These are phyloP conservation scores for Galerucella nymphaeae DNA, from an alignment of 2,888 invertebrate species.

Conservation along the genomic window DNA sequence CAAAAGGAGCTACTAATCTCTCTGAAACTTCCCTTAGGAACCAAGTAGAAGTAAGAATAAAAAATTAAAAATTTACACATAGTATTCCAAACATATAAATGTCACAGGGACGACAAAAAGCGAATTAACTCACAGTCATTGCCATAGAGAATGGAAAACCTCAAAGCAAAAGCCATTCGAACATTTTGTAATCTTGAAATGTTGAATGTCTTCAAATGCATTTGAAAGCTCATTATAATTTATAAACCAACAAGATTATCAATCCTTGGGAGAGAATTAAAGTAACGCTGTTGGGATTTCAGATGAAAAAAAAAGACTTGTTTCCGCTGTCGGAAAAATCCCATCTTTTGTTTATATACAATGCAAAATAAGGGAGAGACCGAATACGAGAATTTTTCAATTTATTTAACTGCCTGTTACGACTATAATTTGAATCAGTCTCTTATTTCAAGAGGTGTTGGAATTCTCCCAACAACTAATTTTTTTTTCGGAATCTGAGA, in stretches of 20 bases:
- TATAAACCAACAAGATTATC: slow-evolving; percentile 1
- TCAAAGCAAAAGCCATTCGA: not conserved
- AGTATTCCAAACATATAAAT: too few species aligned
- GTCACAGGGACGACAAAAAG: too few species aligned
- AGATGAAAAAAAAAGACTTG: slow-evolving; percentile 3
- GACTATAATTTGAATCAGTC: slow-evolving; percentile 11
- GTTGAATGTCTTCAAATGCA: not conserved
- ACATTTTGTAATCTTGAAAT: not conserved
- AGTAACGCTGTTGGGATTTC: slow-evolving; percentile 3
- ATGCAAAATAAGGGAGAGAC: slow-evolving; percentile 12
- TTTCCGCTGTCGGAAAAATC: slow-evolving; percentile 15
- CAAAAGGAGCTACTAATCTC: too few species aligned
- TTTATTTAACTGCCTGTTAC: slow-evolving; percentile 21
- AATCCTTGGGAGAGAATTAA: slow-evolving; percentile 1
- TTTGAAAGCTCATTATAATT: not conserved
- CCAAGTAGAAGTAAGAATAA: too few species aligned
- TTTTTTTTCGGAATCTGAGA: not conserved
- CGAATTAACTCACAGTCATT: not conserved
- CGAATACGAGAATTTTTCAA: slow-evolving; percentile 15
- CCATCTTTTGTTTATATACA: slow-evolving; percentile 25
- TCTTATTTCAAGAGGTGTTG: slow-evolving; percentile 9
- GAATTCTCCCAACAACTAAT: not conserved
- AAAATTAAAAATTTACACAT: too few species aligned
- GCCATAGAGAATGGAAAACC: not conserved
- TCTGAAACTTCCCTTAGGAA: too few species aligned